phyloP scores from a whole-genome alignment of 2,797 vertebrate genomes.

The Crocidura indochinensis region DNA sequence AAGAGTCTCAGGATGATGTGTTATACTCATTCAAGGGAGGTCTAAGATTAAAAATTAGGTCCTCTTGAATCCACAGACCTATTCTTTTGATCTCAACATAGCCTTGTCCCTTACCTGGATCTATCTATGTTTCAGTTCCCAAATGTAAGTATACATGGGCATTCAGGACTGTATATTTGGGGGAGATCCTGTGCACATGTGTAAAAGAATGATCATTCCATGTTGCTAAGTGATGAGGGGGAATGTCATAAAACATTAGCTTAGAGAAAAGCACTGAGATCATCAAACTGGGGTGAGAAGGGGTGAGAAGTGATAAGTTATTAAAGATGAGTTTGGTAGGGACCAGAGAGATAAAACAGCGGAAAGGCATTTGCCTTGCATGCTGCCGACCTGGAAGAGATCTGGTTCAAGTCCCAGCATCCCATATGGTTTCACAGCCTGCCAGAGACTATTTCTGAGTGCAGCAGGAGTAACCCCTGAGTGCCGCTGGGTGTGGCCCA shows the following conservation, averaged over 20 bases:
- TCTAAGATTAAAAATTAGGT: background rate
- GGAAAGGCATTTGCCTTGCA: too few relatives aligned
- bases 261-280: constrained; percentile 10
- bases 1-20: background rate
- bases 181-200: background rate
- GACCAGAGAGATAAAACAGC: background rate
- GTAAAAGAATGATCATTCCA: background rate
- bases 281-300: background rate
- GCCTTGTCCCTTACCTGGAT: background rate
- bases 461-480: too few relatives aligned
- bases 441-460: too few relatives aligned
- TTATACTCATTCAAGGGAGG: background rate
- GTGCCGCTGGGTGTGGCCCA: too few relatives aligned
- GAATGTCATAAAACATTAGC: background rate
- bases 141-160: background rate
- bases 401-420: too few relatives aligned
- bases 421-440: too few relatives aligned
- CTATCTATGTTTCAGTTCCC: background rate
- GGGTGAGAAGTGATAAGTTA: background rate
- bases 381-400: too few relatives aligned
- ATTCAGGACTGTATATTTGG: background rate
- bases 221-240: background rate
- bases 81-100: constrained; percentile 10
- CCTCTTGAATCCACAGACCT: background rate
- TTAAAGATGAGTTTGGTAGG: background rate